Evolutionary conservation across 2,888 invertebrate species (phyloP), one percentile per base, ranked within the genome.

Genomic region (Lasius fuliginosus): DNA sequence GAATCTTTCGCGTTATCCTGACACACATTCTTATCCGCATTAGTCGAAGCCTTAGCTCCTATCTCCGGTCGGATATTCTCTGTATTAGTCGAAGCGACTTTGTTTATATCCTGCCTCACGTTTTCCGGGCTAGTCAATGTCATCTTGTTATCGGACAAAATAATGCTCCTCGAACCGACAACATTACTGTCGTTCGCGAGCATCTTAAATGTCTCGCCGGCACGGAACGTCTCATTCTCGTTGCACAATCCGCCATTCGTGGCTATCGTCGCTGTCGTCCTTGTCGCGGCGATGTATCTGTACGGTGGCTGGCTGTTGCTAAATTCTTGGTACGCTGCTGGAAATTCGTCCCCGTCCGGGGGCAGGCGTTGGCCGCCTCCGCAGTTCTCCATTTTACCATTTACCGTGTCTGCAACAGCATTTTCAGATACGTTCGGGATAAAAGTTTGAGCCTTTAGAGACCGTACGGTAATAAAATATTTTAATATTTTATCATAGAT

Each of bases 311-410:
- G 83, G 95, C 82, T 88, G 94, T 91, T 90, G 94, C 92, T 92
- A 86, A 94, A 95, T 93, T 97, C 97, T 91, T 97, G 95, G 91
- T 96, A 96, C 91, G 97, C 97, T 68, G 96, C 95, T 79, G 98
- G 97, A 94, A 97, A 97, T 95, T 98, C 98, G 95, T 97, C 97
- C 91, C 98, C 98, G 95, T 98, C 98, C 64, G 98, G 98, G 89
- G 98, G 98, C 94, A 97, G 97, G 91, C 98, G 96, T 73, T 97
- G 97, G 93, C 97, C 96, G 90, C 96, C 96, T 89, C 96, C 96
- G 89, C 95, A 95, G 92, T 95, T 95, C 91, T 95, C 96, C 95
- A 96, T 95, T 88, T 93, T 95, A 93, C 94, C 95, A 94, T 90
- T 90, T 90, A 90, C 90, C 83, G 88, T 86, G 53, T 88, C 90